Conservation (phyloP, 1,140 invertebrate genomes). For the Ceratosolen solmsi region DNA sequence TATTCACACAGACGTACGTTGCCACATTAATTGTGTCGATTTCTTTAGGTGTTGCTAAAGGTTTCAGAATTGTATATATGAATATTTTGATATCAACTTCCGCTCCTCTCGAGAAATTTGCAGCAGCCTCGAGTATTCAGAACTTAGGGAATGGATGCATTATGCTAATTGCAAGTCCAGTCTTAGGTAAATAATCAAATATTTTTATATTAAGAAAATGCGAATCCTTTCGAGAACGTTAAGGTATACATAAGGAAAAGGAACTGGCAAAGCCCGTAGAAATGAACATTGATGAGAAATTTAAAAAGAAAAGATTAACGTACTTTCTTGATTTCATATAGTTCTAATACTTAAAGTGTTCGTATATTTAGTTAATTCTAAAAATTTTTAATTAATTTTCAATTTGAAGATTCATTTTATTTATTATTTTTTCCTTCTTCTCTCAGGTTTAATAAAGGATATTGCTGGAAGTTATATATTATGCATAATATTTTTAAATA, state of each 20-base stretch:
- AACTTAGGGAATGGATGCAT: conserved; percentile 78
- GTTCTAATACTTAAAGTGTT: too few relatives aligned
- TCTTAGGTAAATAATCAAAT: conserved; percentile 74
- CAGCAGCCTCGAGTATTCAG: conserved; percentile 77
- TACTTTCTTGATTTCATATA: too few relatives aligned
- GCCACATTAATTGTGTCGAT: conserved; percentile 55
- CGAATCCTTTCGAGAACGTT: too few relatives aligned
- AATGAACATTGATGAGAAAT: too few relatives aligned
- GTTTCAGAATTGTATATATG: conserved; percentile 80
- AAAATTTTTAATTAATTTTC: too few relatives aligned
- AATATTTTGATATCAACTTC: conserved; percentile 80
- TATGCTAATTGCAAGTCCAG: conserved; percentile 76
- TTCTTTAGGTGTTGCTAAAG: conserved; percentile 79
- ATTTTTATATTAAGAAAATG: too few relatives aligned
- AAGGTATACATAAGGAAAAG: too few relatives aligned
- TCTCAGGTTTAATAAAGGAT: conserved; percentile 69
- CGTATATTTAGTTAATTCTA: too few relatives aligned
- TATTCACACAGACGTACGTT: conserved; percentile 69
- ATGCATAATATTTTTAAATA: conserved; percentile 69
- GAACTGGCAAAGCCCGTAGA: too few relatives aligned
- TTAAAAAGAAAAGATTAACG: too few relatives aligned
- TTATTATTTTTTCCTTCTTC: background rate
- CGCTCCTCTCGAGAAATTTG: conserved; percentile 78
- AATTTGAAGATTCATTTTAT: too few relatives aligned
- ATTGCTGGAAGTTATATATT: conserved; percentile 64